These are phyloP conservation scores for Chloropsis cyanopogon DNA, from an alignment of 2,113 vertebrate genomes.

Conservation along the genomic window DNA sequence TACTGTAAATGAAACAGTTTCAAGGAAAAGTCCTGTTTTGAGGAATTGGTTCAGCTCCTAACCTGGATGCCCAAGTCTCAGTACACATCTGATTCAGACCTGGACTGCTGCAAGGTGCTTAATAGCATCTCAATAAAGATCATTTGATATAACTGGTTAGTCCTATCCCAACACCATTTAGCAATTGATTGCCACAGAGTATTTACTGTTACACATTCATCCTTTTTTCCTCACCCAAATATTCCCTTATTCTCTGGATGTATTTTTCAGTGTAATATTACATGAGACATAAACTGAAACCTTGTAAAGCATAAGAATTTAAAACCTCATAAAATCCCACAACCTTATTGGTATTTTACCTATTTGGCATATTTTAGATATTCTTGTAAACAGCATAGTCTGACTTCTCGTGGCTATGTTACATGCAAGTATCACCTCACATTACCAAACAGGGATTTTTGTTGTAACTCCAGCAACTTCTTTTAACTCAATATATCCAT, in stretches of 20 bases:
- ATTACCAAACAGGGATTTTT: neutral
- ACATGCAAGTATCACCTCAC: neutral
- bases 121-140: constrained; percentile 40
- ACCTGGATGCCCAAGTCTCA: neutral
- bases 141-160: constrained; percentile 15
- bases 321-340: neutral
- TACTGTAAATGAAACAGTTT: neutral
- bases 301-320: constrained; percentile 26
- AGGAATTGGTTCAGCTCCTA: neutral
- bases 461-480: neutral
- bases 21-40: neutral
- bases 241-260: neutral
- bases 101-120: constrained; percentile 14
- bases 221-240: neutral
- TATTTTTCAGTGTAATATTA: constrained; percentile 8
- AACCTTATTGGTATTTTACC: neutral
- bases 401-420: neutral
- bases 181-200: neutral
- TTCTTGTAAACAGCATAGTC: constrained; percentile 4
- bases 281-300: neutral
- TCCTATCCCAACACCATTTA: neutral
- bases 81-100: neutral
- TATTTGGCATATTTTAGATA: constrained; percentile 16
- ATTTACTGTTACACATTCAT: neutral
- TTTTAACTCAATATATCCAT: neutral